These are phyloP conservation scores for Nasalis larvatus DNA, from an alignment of 2,113 vertebrate genomes.

Conservation along the genomic window DNA sequence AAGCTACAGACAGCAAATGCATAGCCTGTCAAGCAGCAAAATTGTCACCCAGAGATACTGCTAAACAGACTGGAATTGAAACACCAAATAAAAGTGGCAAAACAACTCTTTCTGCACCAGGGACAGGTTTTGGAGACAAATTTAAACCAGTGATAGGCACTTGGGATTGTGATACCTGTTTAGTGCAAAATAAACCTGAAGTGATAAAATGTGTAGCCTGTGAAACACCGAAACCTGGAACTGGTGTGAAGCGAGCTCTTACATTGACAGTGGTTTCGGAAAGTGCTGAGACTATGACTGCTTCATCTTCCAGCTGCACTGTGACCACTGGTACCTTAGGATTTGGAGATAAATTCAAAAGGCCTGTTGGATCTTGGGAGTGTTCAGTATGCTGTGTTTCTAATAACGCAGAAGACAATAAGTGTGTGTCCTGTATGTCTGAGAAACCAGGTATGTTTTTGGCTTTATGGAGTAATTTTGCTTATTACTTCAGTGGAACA, in stretches of 20 bases:
- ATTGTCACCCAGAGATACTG: conserved; percentile 79
- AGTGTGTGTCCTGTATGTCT: conserved; percentile 92
- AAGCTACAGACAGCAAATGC: conserved; percentile 88
- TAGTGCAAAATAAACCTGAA: conserved; percentile 95
- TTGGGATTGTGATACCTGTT: conserved; percentile 98
- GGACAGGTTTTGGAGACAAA: conserved; percentile 86
- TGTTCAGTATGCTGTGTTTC: conserved; percentile 90
- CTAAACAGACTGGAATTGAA: conserved; percentile 72
- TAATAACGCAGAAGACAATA: conserved; percentile 91
- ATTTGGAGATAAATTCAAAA: conserved; percentile 94
- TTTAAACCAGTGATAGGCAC: conserved; percentile 89
- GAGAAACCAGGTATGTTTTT: conserved; percentile 88
- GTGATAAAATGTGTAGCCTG: conserved; percentile 95
- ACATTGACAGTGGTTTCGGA: conserved; percentile 85
- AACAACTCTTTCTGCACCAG: conserved; percentile 68
- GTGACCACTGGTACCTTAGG: conserved; percentile 84
- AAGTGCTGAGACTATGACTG: conserved; percentile 75
- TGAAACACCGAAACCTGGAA: conserved; percentile 96
- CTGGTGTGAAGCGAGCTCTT: conserved; percentile 90
- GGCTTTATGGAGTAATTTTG: conserved; percentile 28
- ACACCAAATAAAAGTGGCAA: conserved; percentile 76
- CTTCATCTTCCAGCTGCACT: conserved; percentile 77
- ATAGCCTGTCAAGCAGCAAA: conserved; percentile 87
- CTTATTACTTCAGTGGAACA: not conserved
- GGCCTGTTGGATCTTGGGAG: conserved; percentile 94